These are phyloP conservation scores for Eucriotettix oculatus DNA, from an alignment of 2,888 invertebrate genomes.

Conservation along the genomic window DNA sequence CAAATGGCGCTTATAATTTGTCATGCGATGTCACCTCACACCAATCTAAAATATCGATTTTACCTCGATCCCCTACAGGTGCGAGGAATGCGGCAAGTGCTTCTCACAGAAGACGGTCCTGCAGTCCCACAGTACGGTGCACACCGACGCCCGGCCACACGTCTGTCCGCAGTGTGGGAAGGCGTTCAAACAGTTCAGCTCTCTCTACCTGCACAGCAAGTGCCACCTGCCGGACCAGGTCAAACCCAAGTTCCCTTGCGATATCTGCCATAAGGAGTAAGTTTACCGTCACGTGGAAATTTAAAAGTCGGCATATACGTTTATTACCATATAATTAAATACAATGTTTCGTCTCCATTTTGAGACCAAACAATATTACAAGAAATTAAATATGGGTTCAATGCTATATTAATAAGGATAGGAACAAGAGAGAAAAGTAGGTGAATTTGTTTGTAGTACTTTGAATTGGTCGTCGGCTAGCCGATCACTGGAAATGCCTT, in stretches of 20 bases:
- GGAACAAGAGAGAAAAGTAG: too few species aligned
- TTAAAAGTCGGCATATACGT: background rate
- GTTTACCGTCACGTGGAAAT: too few species aligned
- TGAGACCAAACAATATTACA: too few species aligned
- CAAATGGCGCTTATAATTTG: too few species aligned
- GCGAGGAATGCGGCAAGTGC: constrained; percentile 19
- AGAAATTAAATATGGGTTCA: too few species aligned
- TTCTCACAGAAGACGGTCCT: constrained; percentile 18
- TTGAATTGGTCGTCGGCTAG: too few species aligned
- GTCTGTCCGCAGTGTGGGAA: constrained; percentile 19
- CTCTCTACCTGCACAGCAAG: constrained; percentile 18
- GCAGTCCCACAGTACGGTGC: constrained; percentile 18
- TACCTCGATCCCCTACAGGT: constrained; percentile 13
- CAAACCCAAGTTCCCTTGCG: constrained; percentile 18
- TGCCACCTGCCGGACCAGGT: constrained; percentile 18
- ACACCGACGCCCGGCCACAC: constrained; percentile 18
- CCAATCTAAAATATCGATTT: too few species aligned
- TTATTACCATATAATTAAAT: too few species aligned
- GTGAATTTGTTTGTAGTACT: too few species aligned
- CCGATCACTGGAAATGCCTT: too few species aligned
- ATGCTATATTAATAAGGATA: too few species aligned
- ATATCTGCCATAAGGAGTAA: constrained; percentile 19
- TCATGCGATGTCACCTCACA: too few species aligned
- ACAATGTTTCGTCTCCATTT: background rate
- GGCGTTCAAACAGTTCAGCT: constrained; percentile 19